Evolutionary conservation across 2,113 vertebrate species (phyloP).

Genomic region (Nipponia nippon): DNA sequence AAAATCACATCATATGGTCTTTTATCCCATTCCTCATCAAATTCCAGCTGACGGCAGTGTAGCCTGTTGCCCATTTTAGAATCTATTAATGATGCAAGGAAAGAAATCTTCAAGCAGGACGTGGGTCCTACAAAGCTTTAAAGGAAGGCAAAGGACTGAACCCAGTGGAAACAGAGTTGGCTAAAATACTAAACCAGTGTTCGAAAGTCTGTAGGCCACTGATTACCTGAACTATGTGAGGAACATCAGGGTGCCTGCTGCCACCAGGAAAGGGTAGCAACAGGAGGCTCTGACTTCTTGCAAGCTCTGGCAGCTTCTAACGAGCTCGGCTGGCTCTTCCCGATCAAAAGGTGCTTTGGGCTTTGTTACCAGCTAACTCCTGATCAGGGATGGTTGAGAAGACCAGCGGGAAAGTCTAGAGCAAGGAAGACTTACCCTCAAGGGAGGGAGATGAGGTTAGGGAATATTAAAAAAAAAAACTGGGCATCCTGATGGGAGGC

Average conservation of each 20-base stretch:
- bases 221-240: not conserved
- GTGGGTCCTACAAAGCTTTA: not conserved
- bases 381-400: not conserved
- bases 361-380: not conserved
- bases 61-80: conserved; percentile 10
- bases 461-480: not conserved
- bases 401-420: not conserved
- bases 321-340: not conserved
- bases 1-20: not conserved
- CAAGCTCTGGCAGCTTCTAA: not conserved
- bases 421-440: not conserved
- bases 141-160: not conserved
- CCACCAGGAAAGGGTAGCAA: not conserved
- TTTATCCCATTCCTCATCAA: conserved; percentile 1
- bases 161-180: not conserved
- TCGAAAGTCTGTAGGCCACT: not conserved
- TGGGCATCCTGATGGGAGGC: not conserved
- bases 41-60: not conserved
- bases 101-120: conserved; percentile 2
- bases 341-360: not conserved
- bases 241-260: not conserved
- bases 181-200: not conserved
- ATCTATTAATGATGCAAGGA: not conserved
- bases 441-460: not conserved
- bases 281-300: not conserved